Evolutionary conservation across 2,797 vertebrate species (phyloP).

Genomic region (Nyctalus aviator): DNA sequence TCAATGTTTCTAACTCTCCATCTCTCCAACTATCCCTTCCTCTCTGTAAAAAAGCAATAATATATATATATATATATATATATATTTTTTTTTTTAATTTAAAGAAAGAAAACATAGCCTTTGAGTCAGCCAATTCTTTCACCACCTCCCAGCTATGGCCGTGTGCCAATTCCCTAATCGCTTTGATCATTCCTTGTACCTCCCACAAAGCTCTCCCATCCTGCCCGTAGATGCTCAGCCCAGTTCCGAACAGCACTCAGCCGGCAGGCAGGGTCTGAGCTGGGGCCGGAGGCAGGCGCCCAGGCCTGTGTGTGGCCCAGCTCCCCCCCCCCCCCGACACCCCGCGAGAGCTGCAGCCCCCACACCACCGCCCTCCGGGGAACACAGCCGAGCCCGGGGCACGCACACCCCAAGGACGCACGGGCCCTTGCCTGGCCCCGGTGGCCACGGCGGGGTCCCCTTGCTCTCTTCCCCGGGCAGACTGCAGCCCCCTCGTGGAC

Average conservation of each 20-base stretch:
- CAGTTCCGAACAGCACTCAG: too few species aligned
- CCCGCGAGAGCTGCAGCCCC: background rate
- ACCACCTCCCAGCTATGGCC: background rate
- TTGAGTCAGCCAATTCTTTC: background rate
- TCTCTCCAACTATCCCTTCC: too few species aligned
- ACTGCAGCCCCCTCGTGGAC: background rate
- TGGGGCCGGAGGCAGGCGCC: background rate
- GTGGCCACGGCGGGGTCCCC: background rate
- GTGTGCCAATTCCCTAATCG: background rate
- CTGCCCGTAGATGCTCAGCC: background rate
- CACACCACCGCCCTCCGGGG: background rate
- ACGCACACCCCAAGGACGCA: fast-evolving
- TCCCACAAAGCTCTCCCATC: background rate
- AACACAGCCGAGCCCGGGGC: background rate
- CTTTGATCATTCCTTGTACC: background rate
- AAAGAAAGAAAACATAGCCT: too few species aligned
- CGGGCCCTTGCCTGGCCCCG: background rate
- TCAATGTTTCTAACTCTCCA: too few species aligned
- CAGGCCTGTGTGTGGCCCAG: background rate
- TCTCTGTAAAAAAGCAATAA: too few species aligned
- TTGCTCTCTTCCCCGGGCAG: background rate
- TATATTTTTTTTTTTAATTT: too few species aligned
- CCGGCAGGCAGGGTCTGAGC: background rate
- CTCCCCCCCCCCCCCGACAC: too few species aligned
- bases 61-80: too few species aligned